Base-by-base conservation (phyloP, 2,888 invertebrate genomes). In the Melipona beecheii region DNA sequence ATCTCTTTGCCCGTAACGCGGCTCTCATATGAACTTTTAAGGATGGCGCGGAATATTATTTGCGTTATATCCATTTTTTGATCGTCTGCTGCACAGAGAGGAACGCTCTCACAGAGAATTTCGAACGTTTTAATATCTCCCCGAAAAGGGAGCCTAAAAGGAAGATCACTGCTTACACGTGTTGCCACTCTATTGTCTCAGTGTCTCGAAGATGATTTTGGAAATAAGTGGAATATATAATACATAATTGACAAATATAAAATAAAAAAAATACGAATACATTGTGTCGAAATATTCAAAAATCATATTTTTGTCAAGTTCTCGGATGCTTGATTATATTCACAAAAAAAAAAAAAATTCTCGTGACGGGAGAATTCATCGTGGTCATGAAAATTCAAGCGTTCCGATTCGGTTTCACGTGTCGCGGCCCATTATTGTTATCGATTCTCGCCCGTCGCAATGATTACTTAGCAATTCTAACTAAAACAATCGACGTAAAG, bases 401-500 rank as follows among this genome's bases (percentile, higher is more conserved):
- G 11, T 17, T 24, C 36, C 19, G 4, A 17, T 24, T 5, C 9
- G 43, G 54, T 43, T 69, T 31, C 69, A 69, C 31, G 50, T 50
- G 50, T 50, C 71, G 19, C 6, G 5, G 52, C 36, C 62, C 24
- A 78, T 85, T 62, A 74, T 80, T 64, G 56, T 58, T 74, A 81
- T 85, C 60, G 83, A 72, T 84, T 75, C 31, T 65, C 81, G 15
- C 56, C 71, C 62, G 43, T 50, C 71, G 56, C 27, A 78, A 69
- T 73, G 77, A 81, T 86, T 75, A 77, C 78, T 89, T 87, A 81
- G 88, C 86, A 89, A 88, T 85, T 82, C 89, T 75, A 89, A 89
- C 80, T 72, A 72, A 75, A 79, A 81, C 85, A 80, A 83, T 84
- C 81, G 74, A 71, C 43, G 75, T 78, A 75, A 77, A 79, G 81